Evolutionary conservation across 2,113 vertebrate genomes (phyloP).

Genomic region (Smithornis capensis): DNA sequence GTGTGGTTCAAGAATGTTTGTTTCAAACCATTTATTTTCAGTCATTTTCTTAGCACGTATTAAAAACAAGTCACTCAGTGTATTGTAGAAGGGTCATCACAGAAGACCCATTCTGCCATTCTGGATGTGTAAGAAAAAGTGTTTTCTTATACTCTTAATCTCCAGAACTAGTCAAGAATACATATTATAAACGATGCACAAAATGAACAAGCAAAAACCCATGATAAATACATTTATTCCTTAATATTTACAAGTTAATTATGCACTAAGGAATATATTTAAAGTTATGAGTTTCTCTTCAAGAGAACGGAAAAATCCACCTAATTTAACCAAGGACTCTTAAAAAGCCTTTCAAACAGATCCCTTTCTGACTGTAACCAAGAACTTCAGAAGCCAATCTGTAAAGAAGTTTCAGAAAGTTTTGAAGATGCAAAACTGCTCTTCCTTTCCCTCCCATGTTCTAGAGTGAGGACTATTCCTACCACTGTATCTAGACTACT

Average conservation of each 20-base stretch:
- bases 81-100: neutral
- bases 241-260: neutral
- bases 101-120: neutral
- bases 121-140: neutral
- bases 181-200: neutral
- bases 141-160: neutral
- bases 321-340: neutral
- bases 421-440: neutral
- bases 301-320: neutral
- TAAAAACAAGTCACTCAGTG: neutral
- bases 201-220: neutral
- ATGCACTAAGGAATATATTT: neutral
- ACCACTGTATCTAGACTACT: neutral
- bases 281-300: neutral
- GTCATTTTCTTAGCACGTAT: neutral
- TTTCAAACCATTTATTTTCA: neutral
- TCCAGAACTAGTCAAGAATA: neutral
- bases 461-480: neutral
- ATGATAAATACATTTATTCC: neutral
- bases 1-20: neutral
- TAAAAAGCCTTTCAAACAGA: neutral
- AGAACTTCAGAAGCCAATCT: neutral
- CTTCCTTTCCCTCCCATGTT: neutral
- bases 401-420: neutral
- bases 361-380: neutral